phyloP scores from a whole-genome alignment of 37 sponge, comb jelly and placozoan genomes.

The Tethya wilhelma region DNA sequence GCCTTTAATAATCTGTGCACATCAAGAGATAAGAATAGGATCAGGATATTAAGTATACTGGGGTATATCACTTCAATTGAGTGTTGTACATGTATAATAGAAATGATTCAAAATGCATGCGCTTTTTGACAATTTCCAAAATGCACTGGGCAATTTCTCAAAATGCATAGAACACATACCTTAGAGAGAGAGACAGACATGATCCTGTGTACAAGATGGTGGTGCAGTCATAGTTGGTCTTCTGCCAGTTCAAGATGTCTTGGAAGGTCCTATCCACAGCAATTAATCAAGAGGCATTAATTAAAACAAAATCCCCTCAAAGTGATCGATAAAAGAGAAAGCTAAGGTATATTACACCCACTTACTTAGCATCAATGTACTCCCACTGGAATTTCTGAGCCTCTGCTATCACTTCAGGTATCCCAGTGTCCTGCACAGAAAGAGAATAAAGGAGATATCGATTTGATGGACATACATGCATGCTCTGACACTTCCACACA shows the following conservation, averaged over 20 bases:
- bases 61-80: too few relatives aligned
- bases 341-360: too few relatives aligned
- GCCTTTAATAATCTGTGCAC: conserved; percentile 67
- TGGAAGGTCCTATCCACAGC: conserved; percentile 45
- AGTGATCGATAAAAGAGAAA: too few relatives aligned
- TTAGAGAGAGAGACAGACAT: conserved; percentile 57
- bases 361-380: conserved; percentile 65
- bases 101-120: too few relatives aligned
- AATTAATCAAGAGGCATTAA: too few relatives aligned
- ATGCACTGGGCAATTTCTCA: too few relatives aligned
- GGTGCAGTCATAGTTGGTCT: conserved; percentile 37
- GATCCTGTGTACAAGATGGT: conserved; percentile 60
- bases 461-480: background rate
- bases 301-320: too few relatives aligned
- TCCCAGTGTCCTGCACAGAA: conserved; percentile 36
- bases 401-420: conserved; percentile 41
- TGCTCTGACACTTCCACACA: too few relatives aligned
- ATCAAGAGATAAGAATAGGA: background rate
- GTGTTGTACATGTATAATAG: too few relatives aligned
- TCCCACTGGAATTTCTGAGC: conserved; percentile 54
- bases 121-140: too few relatives aligned
- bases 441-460: background rate
- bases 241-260: conserved; percentile 59
- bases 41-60: too few relatives aligned
- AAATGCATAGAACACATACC: conserved; percentile 32